A percentile compares a stretch with the other conserved stretches of the same genome.
These are phyloP conservation scores for Synanthedon tipuliformis DNA, from an alignment of 2,888 invertebrate species.

Conservation along the genomic window DNA sequence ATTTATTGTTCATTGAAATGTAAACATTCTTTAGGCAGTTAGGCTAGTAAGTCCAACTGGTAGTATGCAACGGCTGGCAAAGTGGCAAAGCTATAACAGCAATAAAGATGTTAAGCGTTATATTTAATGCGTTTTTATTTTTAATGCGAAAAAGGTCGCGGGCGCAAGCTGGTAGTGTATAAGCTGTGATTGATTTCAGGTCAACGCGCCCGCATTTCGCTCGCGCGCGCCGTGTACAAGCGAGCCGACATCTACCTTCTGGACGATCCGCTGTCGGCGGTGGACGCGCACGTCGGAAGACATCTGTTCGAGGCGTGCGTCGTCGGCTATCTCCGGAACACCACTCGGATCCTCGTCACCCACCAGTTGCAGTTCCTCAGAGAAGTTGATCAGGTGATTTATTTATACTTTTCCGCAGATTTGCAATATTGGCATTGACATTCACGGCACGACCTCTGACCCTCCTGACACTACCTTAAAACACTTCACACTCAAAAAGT, in stretches of 20 bases:
- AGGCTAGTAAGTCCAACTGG: no score
- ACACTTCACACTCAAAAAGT: no score
- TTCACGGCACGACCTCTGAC: no score
- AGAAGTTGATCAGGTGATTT: constrained; percentile 60
- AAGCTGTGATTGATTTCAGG: constrained; percentile 56
- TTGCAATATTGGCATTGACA: no score
- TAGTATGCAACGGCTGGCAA: no score
- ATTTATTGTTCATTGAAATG: no score
- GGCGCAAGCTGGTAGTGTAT: neutral
- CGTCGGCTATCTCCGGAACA: constrained; percentile 73
- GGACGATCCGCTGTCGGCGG: constrained; percentile 93
- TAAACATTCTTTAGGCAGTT: no score
- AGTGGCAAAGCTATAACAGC: no score
- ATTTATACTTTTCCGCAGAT: neutral
- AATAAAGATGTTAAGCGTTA: neutral
- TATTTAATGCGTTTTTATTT: neutral
- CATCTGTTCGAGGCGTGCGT: constrained; percentile 89
- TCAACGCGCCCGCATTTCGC: constrained; percentile 88
- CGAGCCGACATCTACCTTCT: constrained; percentile 88
- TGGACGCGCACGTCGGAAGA: constrained; percentile 91
- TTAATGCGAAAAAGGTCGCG: no score
- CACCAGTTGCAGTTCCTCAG: constrained; percentile 79
- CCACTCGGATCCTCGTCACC: constrained; percentile 82
- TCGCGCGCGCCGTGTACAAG: constrained; percentile 88
- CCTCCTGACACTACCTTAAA: no score